Percentiles rank a stretch among this genome's conserved stretches.
phyloP scores from a whole-genome alignment of 2,888 invertebrate genomes.

The Perdita meconis region DNA sequence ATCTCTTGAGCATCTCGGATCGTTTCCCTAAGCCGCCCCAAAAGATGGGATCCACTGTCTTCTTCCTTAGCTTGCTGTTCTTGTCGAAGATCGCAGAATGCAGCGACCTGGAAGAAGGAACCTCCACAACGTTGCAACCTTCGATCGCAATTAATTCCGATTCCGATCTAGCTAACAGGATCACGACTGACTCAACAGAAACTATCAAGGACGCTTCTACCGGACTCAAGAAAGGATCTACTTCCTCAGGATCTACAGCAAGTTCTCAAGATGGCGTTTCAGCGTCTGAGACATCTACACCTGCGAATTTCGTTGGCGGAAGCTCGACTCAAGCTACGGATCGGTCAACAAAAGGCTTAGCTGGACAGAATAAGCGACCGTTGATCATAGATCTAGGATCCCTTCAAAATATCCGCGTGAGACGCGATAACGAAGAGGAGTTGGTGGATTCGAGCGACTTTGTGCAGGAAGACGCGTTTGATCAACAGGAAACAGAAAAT shows the following conservation, averaged over 20 bases:
- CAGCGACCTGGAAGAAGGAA: neutral
- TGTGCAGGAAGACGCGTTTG: neutral
- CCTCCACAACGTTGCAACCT: neutral
- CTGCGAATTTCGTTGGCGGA: neutral
- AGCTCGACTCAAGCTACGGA: neutral
- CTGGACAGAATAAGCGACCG: no score
- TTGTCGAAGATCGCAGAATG: neutral
- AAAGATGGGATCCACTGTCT: neutral
- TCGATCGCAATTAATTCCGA: neutral
- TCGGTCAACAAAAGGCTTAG: neutral
- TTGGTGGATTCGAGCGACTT: neutral
- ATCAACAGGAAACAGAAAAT: neutral
- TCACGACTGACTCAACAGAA: no score
- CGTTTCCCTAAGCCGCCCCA: neutral
- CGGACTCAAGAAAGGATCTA: neutral
- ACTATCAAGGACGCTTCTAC: neutral
- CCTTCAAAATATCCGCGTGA: neutral
- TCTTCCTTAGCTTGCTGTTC: slow-evolving; percentile 9
- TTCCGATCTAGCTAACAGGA: neutral
- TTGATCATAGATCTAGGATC: neutral
- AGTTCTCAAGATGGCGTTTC: neutral
- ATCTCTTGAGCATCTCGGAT: slow-evolving; percentile 14
- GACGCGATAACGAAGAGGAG: neutral
- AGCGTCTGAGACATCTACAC: neutral
- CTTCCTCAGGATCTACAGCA: neutral